phyloP scores from a whole-genome alignment of 2,113 vertebrate genomes.

The Neotoma lepida region DNA sequence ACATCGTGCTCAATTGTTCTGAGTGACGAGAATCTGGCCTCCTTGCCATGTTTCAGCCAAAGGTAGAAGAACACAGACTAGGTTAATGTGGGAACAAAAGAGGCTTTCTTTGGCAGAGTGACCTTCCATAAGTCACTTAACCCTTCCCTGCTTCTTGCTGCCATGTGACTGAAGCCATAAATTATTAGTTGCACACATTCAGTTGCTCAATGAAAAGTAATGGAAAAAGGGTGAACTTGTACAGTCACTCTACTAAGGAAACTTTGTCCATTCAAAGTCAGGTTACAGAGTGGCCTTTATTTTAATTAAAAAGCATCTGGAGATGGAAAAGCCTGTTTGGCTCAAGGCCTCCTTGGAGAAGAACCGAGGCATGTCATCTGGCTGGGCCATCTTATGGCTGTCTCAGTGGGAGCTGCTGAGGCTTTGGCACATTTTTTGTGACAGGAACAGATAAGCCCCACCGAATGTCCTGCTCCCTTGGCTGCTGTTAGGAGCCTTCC shows the following conservation, averaged over 20 bases:
- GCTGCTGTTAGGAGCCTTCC: accelerated
- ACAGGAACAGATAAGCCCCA: conserved; percentile 25
- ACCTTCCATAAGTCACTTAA: conserved; percentile 78
- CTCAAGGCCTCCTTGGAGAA: conserved; percentile 73
- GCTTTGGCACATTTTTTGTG: conserved; percentile 58
- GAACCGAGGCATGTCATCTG: conserved; percentile 81
- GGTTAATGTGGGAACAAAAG: conserved; percentile 62
- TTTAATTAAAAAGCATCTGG: conserved; percentile 86
- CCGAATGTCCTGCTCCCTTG: background rate
- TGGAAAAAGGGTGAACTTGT: conserved; percentile 67
- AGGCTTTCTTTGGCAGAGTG: conserved; percentile 70
- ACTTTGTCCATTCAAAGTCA: conserved; percentile 77
- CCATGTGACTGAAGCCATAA: conserved; percentile 63
- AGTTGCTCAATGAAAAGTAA: conserved; percentile 72
- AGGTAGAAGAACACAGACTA: conserved; percentile 52
- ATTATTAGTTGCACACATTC: conserved; percentile 66
- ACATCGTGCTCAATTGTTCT: background rate
- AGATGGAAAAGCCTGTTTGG: conserved; percentile 85
- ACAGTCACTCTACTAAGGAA: conserved; percentile 77
- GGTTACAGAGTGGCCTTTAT: conserved; percentile 83
- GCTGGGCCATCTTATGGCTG: conserved; percentile 73
- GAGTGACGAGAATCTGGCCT: background rate
- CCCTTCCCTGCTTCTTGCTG: conserved; percentile 70
- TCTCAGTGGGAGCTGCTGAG: conserved; percentile 60
- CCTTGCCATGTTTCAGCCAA: conserved; percentile 1